A percentile compares a stretch with the other conserved stretches of the same genome.
Evolutionary conservation across 2,797 vertebrate species (phyloP).

Genomic region (Hapalemur alaotrensis): DNA sequence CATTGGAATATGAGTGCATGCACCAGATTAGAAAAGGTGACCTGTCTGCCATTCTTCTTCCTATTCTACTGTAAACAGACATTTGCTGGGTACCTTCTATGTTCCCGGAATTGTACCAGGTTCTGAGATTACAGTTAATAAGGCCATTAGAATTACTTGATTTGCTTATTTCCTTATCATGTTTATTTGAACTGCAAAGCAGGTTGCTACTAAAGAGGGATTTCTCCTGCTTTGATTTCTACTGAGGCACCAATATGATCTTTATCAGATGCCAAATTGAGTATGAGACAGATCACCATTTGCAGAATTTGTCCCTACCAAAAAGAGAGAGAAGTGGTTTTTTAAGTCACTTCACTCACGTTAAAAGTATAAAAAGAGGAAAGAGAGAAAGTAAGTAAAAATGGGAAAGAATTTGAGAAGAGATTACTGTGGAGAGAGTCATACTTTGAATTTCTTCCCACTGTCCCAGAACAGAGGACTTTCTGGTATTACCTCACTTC

Average conservation of each 20-base stretch:
- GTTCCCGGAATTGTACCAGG: not conserved
- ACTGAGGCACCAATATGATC: not conserved
- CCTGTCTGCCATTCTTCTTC: not conserved
- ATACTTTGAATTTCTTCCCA: not conserved
- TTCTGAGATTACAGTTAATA: not conserved
- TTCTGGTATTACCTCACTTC: not conserved
- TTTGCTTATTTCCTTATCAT: not conserved
- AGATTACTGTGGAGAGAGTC: not conserved
- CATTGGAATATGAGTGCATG: not conserved
- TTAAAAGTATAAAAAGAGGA: not conserved
- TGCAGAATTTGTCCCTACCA: not conserved
- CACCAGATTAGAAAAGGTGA: not conserved
- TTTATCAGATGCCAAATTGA: not conserved
- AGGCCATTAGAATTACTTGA: not conserved
- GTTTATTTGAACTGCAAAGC: not conserved
- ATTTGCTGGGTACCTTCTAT: not conserved
- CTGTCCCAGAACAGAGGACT: not conserved
- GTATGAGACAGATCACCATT: not conserved
- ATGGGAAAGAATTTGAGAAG: not conserved
- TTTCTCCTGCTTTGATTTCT: not conserved
- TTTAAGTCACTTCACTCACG: not conserved
- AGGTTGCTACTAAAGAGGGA: not conserved
- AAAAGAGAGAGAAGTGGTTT: not conserved
- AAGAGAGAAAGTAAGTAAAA: not conserved
- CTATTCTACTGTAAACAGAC: not conserved